Conservation (phyloP, 2,888 invertebrate genomes). For the Cryptophagus acutangulus region DNA sequence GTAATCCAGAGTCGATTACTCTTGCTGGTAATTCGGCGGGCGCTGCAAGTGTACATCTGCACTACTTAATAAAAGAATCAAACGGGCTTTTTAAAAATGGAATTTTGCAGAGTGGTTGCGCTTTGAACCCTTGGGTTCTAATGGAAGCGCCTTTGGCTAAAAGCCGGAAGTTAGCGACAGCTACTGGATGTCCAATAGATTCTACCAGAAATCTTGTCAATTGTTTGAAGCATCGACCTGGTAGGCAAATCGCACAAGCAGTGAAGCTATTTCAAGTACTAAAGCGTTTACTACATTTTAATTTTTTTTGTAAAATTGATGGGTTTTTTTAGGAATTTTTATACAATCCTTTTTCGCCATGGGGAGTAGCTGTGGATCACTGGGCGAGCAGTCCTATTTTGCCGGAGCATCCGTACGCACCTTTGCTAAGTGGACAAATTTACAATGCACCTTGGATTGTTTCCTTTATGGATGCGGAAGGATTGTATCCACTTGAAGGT, state of each 20-base stretch:
- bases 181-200: constrained; percentile 60
- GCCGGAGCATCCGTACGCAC: constrained; percentile 58
- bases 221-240: constrained; percentile 61
- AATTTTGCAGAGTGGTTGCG: constrained; percentile 66
- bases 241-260: constrained; percentile 56
- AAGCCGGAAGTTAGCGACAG: constrained; percentile 55
- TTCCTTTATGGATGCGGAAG: constrained; percentile 66
- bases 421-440: constrained; percentile 56
- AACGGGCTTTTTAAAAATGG: constrained; percentile 56
- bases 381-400: constrained; percentile 59
- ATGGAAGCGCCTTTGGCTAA: constrained; percentile 56
- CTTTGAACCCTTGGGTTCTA: constrained; percentile 57
- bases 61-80: constrained; percentile 61
- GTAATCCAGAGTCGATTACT: constrained; percentile 65
- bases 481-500: constrained; percentile 60
- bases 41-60: constrained; percentile 69
- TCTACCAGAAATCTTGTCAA: constrained; percentile 51
- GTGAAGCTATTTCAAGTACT: constrained; percentile 55
- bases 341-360: constrained; percentile 68
- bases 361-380: constrained; percentile 66
- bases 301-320: too few relatives aligned
- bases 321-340: too few relatives aligned
- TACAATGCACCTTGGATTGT: constrained; percentile 66
- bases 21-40: constrained; percentile 69
- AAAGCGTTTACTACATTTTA: too few relatives aligned